phyloP scores from a whole-genome alignment of 37 sponge, comb jelly and placozoan genomes.

The Diacarnus erythraeanus region DNA sequence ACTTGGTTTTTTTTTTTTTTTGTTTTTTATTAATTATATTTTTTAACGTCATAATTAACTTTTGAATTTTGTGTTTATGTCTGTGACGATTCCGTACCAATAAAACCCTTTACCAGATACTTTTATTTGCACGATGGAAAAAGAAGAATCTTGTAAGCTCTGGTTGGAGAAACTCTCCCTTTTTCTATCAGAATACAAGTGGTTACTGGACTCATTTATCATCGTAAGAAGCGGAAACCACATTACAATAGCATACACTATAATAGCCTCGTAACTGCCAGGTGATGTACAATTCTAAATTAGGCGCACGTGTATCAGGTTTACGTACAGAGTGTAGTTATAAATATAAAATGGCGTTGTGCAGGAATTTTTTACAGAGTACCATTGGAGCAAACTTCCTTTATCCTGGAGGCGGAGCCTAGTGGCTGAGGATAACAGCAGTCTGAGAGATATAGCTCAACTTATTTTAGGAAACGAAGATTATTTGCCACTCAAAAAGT shows the following conservation, averaged over 20 bases:
- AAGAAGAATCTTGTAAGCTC: neutral
- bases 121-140: too few relatives aligned
- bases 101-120: neutral
- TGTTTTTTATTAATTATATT: too few relatives aligned
- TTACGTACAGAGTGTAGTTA: too few relatives aligned
- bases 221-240: constrained; percentile 49
- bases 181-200: constrained; percentile 33
- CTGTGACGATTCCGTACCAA: neutral
- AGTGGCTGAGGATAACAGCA: neutral
- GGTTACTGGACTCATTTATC: constrained; percentile 58
- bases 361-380: constrained; percentile 83
- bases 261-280: too few relatives aligned
- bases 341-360: too few relatives aligned
- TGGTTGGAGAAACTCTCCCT: neutral
- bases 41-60: too few relatives aligned
- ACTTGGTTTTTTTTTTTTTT: too few relatives aligned
- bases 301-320: too few relatives aligned
- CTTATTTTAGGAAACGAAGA: constrained; percentile 21
- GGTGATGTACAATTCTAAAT: too few relatives aligned
- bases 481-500: neutral
- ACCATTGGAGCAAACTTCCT: constrained; percentile 72
- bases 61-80: neutral
- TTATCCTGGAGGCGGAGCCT: constrained; percentile 46
- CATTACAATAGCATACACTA: too few relatives aligned
- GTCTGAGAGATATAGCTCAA: constrained; percentile 15